Percentiles rank a stretch among this genome's conserved stretches.
These are phyloP conservation scores for Spea hammondii DNA, from an alignment of 2,797 vertebrate species.

Conservation along the genomic window DNA sequence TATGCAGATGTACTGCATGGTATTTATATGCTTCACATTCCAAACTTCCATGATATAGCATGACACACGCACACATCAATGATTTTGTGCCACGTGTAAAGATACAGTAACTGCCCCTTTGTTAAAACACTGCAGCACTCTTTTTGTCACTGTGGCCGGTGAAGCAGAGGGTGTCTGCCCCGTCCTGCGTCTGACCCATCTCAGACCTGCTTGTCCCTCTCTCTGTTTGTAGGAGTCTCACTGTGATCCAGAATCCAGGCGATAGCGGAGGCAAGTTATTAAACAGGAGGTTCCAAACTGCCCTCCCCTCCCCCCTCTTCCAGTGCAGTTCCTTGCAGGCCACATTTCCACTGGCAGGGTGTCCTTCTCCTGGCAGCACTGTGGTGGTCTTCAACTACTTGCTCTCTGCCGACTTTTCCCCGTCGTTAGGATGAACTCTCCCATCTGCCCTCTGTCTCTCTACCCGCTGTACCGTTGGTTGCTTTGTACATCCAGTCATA, in stretches of 20 bases:
- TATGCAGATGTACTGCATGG: too few species aligned
- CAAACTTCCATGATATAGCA: too few species aligned
- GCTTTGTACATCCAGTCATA: not conserved
- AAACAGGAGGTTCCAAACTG: conserved; percentile 53
- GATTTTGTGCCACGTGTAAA: not conserved
- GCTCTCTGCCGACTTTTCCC: not conserved
- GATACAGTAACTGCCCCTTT: not conserved
- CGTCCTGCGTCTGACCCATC: conserved; percentile 52
- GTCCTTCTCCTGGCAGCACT: not conserved
- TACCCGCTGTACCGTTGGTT: not conserved
- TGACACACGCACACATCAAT: too few species aligned
- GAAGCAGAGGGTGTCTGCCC: conserved; percentile 44
- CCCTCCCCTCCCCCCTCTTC: conserved; percentile 19
- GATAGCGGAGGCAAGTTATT: conserved; percentile 75
- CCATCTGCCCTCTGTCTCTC: not conserved
- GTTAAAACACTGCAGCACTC: not conserved
- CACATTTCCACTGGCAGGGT: not conserved
- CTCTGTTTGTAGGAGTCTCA: conserved; percentile 76
- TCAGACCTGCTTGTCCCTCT: conserved; percentile 75
- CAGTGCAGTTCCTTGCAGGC: not conserved
- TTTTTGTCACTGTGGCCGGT: not conserved
- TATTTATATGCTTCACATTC: too few species aligned
- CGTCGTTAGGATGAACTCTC: not conserved
- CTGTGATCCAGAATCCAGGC: conserved; percentile 70
- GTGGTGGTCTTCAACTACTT: not conserved